phyloP scores from a whole-genome alignment of 2,113 vertebrate species.

The Xiphophorus hellerii region DNA sequence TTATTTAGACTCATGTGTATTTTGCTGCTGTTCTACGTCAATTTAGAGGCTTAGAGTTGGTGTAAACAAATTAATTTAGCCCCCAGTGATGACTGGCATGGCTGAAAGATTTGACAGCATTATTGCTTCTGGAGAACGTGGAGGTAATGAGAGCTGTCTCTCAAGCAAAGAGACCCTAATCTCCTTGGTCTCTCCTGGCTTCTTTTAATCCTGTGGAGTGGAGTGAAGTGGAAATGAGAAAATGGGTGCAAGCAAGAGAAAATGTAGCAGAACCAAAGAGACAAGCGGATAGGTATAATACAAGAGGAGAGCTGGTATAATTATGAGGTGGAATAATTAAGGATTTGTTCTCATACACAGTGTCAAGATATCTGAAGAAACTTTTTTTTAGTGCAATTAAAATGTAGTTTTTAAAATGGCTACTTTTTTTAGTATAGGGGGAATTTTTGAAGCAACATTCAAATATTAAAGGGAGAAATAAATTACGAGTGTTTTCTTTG shows the following conservation, averaged over 20 bases:
- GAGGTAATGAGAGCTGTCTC: conserved; percentile 70
- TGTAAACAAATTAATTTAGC: conserved; percentile 11
- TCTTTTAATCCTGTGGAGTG: conserved; percentile 49
- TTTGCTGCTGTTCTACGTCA: conserved; percentile 15
- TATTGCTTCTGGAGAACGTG: conserved; percentile 63
- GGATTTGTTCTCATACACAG: not conserved
- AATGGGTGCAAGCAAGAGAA: conserved; percentile 22
- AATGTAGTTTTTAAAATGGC: too few relatives aligned
- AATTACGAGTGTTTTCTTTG: not conserved
- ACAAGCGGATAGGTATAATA: conserved; percentile 21
- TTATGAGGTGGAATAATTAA: not conserved
- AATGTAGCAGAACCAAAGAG: not conserved
- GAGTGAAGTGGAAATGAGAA: conserved; percentile 28
- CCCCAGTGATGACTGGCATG: conserved; percentile 14
- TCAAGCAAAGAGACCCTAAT: conserved; percentile 60
- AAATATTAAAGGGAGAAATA: too few relatives aligned
- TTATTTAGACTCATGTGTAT: conserved; percentile 9
- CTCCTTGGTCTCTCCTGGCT: conserved; percentile 46
- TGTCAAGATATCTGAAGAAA: not conserved
- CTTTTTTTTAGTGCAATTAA: too few relatives aligned
- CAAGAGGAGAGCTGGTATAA: conserved; percentile 9
- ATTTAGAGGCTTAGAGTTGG: not conserved
- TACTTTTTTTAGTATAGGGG: too few relatives aligned
- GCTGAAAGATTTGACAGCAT: conserved; percentile 46
- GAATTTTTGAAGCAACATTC: too few relatives aligned